These are phyloP conservation scores for Orthosia incerta DNA, from an alignment of 2,888 invertebrate genomes.

Conservation along the genomic window DNA sequence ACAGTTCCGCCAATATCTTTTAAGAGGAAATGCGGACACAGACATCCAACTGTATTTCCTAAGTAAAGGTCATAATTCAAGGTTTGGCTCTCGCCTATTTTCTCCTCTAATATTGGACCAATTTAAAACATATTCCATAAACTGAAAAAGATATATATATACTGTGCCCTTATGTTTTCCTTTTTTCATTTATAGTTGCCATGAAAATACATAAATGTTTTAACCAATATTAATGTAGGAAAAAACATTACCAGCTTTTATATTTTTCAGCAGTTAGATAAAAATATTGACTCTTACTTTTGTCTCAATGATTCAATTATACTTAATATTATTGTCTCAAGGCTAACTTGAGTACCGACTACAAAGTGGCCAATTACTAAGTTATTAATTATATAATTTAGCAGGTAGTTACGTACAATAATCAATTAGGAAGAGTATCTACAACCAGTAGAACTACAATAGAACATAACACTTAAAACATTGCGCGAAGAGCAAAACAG, in stretches of 20 bases:
- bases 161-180: no score
- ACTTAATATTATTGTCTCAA: not conserved
- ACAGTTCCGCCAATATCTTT: conserved; percentile 1
- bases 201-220: conserved; percentile 5
- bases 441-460: not conserved
- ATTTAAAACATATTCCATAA: no score
- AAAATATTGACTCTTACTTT: not conserved
- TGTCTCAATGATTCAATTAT: not conserved
- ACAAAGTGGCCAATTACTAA: no score
- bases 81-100: no score
- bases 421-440: not conserved
- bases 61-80: no score
- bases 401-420: not conserved
- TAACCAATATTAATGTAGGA: not conserved
- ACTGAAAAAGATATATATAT: no score
- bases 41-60: no score
- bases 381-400: no score
- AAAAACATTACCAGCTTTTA: not conserved
- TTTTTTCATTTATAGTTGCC: no score
- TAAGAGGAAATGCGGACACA: not conserved
- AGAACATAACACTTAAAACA: conserved; percentile 7
- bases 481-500: not conserved
- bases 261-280: not conserved
- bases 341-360: not conserved
- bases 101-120: no score